A percentile compares a stretch with the other conserved stretches of the same genome.
Conservation (phyloP, 1,140 invertebrate species). For the Aphelenchoides avenae region DNA sequence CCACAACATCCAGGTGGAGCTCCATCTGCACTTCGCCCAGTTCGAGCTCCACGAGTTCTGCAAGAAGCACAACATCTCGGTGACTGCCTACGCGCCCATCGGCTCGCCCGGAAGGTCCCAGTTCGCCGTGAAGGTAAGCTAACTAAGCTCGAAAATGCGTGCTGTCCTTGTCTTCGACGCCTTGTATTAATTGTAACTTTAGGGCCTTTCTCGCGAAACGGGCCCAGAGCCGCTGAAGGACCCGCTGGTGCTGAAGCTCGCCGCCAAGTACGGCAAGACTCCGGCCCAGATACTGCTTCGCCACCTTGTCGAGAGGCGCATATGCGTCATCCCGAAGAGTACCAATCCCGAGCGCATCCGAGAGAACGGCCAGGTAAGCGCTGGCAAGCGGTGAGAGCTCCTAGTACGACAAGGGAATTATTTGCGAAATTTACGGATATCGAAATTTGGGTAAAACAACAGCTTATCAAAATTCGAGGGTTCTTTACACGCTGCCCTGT, state of each 20-base stretch:
- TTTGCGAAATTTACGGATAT: too few relatives aligned
- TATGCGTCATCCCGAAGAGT: slow-evolving; percentile 61
- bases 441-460: too few relatives aligned
- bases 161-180: too few relatives aligned
- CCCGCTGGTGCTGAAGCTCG: slow-evolving; percentile 64
- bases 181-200: too few relatives aligned
- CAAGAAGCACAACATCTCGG: slow-evolving; percentile 50
- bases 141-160: too few relatives aligned
- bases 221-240: slow-evolving; percentile 63
- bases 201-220: too few relatives aligned
- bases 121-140: slow-evolving; percentile 35
- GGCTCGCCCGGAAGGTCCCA: slow-evolving; percentile 58
- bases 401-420: too few relatives aligned
- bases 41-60: slow-evolving; percentile 46
- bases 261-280: slow-evolving; percentile 65
- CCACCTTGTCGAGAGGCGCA: slow-evolving; percentile 52
- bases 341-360: slow-evolving; percentile 57
- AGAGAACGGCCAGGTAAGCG: slow-evolving; percentile 53
- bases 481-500: too few relatives aligned
- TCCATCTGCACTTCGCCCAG: slow-evolving; percentile 44
- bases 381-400: too few relatives aligned
- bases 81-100: slow-evolving; percentile 60
- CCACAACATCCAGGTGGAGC: slow-evolving; percentile 49
- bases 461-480: too few relatives aligned
- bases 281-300: slow-evolving; percentile 66